These are phyloP conservation scores for Apostichopus parvimensis DNA, from an alignment of 35 echinoderm and acorn worm species.

Conservation along the genomic window DNA sequence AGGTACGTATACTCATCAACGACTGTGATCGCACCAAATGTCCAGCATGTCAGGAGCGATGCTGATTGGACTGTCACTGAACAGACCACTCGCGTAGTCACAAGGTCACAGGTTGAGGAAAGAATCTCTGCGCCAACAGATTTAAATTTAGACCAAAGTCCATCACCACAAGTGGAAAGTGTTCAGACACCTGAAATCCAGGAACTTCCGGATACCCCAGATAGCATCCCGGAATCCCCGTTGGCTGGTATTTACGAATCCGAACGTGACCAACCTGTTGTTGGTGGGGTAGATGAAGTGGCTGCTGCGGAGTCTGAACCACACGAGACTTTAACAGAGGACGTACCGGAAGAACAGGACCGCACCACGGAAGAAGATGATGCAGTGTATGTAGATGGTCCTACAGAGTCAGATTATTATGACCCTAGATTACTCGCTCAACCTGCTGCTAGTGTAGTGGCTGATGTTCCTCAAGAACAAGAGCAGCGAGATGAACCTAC, in stretches of 20 bases:
- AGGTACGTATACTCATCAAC: slow-evolving; percentile 8
- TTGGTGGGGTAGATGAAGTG: neutral
- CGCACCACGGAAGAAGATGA: slow-evolving; percentile 26
- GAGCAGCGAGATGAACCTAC: slow-evolving; percentile 35
- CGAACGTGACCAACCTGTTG: neutral
- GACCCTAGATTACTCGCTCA: slow-evolving; percentile 72
- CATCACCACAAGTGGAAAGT: slow-evolving; percentile 27
- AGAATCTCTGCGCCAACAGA: slow-evolving; percentile 31
- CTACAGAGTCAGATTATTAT: slow-evolving; percentile 94
- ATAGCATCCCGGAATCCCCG: slow-evolving; percentile 55
- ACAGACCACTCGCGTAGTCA: neutral
- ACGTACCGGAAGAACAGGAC: slow-evolving; percentile 24
- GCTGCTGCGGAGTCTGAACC: slow-evolving; percentile 11
- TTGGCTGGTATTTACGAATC: neutral
- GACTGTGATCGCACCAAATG: slow-evolving; percentile 22
- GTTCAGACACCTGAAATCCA: slow-evolving; percentile 87
- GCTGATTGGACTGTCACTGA: slow-evolving; percentile 23
- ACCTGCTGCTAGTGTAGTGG: neutral
- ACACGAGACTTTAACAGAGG: slow-evolving; percentile 1
- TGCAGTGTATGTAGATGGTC: slow-evolving; percentile 71
- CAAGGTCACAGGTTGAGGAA: neutral
- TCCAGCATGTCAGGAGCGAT: slow-evolving; percentile 12
- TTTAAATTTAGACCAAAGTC: slow-evolving; percentile 17
- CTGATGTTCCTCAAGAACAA: neutral
- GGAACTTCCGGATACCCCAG: slow-evolving; percentile 96